Base-by-base conservation (phyloP, 2,797 vertebrate species). In the Anguilla obscura region DNA sequence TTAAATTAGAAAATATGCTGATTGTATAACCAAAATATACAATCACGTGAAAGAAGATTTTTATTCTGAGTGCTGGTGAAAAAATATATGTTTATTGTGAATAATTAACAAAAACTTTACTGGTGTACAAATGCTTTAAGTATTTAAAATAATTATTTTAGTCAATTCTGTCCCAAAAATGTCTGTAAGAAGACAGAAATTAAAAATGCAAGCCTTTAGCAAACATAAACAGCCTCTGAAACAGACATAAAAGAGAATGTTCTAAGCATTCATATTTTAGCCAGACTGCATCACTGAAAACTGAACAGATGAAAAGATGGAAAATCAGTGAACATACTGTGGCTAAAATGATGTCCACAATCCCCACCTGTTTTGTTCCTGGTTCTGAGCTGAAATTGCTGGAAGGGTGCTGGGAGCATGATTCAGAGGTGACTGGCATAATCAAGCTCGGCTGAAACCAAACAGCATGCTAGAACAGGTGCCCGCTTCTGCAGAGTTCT, bases 401-500 rank as follows among this genome's bases (percentile, higher is more conserved):
- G 48, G 86, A 86, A 45, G 69, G 86, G 21, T 54, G 69, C 69
- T 86, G 18, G 40, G 66, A 86, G 66, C 86, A 52, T 54, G 33
- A 63, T 71, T 86, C 45, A 18, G 66, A 74, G 63, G 85, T 74
- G 66, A 86, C 48, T 45, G 45, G 33, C 45, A 76, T 74, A 86
- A 76, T 86, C 66, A 86, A 54, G 85, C 27, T 76, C 18, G 50
- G 45, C n/a, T 86, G 85, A 74, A 76, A 18, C 27, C 21, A 36
- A 48, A 86, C 85, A 86, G 63, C 63, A 74, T 74, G 85, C 85
- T 21, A 6, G 24, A 86, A 71, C 85, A 86, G 85, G 54, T 85
- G 58, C 58, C 63, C 33, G 40, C 48, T 86, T 76, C 69, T 21
- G 45, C 69, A 30, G 12, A 30, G 24, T n/a, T 52, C 48, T 74